A percentile compares a stretch with the other conserved stretches of the same genome.
Conservation (phyloP, 2,888 invertebrate species). For the Rhyacophila evoluta region DNA sequence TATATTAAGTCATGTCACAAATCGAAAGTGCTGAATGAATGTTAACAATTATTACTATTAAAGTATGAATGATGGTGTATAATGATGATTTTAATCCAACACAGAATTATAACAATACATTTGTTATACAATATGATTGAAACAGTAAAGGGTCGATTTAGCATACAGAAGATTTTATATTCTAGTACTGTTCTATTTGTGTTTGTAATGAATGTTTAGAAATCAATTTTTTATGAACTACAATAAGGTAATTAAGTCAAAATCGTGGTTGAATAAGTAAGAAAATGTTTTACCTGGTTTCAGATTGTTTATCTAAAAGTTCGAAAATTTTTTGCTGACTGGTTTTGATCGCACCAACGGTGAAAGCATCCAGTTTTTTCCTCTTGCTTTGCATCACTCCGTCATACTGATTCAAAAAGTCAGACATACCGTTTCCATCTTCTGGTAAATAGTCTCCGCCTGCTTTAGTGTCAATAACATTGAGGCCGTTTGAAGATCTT, state of each 20-base stretch:
- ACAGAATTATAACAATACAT: too few relatives aligned
- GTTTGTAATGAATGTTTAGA: too few relatives aligned
- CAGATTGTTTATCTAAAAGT: constrained; percentile 61
- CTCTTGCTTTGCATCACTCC: constrained; percentile 60
- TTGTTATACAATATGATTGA: too few relatives aligned
- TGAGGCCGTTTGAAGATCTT: neutral
- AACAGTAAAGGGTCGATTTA: too few relatives aligned
- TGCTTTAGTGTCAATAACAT: neutral
- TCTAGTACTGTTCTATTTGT: too few relatives aligned
- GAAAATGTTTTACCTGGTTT: constrained; percentile 59
- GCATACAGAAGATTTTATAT: too few relatives aligned
- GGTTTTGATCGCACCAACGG: constrained; percentile 56
- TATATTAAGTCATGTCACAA: too few relatives aligned
- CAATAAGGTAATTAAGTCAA: neutral
- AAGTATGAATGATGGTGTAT: too few relatives aligned
- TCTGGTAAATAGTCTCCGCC: constrained; percentile 17
- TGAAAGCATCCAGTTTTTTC: constrained; percentile 57
- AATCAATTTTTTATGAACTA: too few relatives aligned
- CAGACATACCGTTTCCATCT: constrained; percentile 57
- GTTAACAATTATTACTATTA: too few relatives aligned
- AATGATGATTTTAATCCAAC: too few relatives aligned
- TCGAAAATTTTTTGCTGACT: constrained; percentile 62
- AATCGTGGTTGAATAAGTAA: neutral
- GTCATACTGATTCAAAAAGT: constrained; percentile 59
- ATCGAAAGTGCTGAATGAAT: too few relatives aligned